Base-by-base conservation (phyloP, 2,888 invertebrate genomes). In the Girardia tigrina region DNA sequence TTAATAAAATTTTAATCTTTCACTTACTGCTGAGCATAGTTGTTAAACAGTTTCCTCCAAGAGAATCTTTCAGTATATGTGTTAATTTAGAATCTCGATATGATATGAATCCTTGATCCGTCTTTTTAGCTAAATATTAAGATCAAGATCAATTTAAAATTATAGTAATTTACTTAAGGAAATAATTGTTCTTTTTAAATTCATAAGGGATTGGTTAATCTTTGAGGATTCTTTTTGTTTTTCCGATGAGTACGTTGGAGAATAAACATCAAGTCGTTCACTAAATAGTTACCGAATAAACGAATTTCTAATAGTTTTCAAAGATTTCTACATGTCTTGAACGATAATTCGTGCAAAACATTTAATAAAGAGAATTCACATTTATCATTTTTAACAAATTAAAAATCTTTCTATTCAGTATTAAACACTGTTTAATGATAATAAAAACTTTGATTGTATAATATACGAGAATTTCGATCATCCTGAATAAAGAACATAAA, bases 181-280 rank as follows among this genome's bases (percentile, higher is more conserved):
- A 28, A 90, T 90, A 80, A 90, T 90, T 79, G 90, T 90, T 85
- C 90, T 90, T 80, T 90, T 90, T 69, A 91, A 86, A 28, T 90
- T 90, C 42, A 90, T 90, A 77, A 90, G 85, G 73, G 90, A 90
- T 81, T 89, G 89, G 84, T 90, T 90, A 81, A 90, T 90, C 80
- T 89, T 90, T 71, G 87, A 85, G 16, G 87, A 87, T 82, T 87
- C 87, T 73, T 84, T 84, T 73, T 85, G 79, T 74, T 82, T 79
- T 23, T 79, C 80, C 77, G 83, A 81, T 77, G 82, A 81, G 76
- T 82, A 78, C 8, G 79, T 78, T 72, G 76, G 76, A 36, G 77
- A 78, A 56, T 79, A 81, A 0, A 82, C 80, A 76, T 83, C 82
- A 6, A 85, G 84, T 74, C 85, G 78, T 79, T 85, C 85, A 81